These are phyloP conservation scores for Enteromius viviparus DNA, from an alignment of 2,797 vertebrate species.

Conservation along the genomic window DNA sequence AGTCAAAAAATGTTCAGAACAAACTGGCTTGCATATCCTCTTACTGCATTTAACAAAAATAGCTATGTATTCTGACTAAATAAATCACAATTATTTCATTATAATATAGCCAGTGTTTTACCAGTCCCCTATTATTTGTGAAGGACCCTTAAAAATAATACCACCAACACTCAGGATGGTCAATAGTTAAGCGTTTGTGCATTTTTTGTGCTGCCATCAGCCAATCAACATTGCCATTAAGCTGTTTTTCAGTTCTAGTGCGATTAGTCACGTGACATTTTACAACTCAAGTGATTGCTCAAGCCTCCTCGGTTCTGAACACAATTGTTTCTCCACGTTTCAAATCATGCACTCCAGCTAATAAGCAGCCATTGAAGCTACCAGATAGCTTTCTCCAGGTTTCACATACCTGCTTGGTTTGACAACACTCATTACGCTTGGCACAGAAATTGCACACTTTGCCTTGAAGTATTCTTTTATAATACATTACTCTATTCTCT, in stretches of 20 bases:
- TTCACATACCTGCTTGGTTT: slow-evolving; percentile 2
- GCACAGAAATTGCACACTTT: not conserved
- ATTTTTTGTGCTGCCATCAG: not conserved
- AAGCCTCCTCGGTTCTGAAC: not conserved
- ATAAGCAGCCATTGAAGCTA: not conserved
- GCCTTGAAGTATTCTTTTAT: slow-evolving; percentile 11
- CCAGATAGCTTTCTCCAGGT: not conserved
- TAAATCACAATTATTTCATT: not conserved
- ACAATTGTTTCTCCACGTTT: not conserved
- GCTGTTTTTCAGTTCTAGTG: not conserved
- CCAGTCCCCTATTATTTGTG: not conserved
- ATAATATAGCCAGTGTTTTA: not conserved
- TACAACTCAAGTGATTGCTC: slow-evolving; percentile 12
- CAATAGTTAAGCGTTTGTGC: not conserved
- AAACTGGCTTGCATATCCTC: not conserved
- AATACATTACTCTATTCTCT: not conserved
- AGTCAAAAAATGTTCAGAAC: not conserved
- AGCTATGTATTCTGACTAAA: not conserved
- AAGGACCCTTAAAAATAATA: not conserved
- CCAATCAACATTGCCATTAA: not conserved
- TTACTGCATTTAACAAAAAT: not conserved
- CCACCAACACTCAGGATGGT: not conserved
- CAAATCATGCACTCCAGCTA: not conserved
- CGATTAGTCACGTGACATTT: slow-evolving; percentile 5
- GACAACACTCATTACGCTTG: slow-evolving; percentile 4